Conservation (phyloP, 2,113 vertebrate species). For the Pterocles orientalis region DNA sequence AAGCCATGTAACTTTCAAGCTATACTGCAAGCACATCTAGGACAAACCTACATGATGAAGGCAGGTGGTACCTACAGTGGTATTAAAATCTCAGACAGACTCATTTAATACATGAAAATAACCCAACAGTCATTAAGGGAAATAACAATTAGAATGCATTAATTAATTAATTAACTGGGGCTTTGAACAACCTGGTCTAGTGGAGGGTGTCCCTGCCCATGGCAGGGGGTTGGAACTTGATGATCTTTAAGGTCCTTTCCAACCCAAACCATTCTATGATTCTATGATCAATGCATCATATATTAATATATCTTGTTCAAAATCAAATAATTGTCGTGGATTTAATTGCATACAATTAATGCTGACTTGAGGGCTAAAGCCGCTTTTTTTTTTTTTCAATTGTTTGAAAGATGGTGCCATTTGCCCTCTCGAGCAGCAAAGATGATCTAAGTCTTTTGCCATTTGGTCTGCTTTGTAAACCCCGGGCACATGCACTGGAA, state of each 20-base stretch:
- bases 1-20: not conserved
- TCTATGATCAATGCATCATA: not conserved
- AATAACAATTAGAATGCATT: not conserved
- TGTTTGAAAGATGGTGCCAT: not conserved
- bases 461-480: not conserved
- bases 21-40: not conserved
- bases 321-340: not conserved
- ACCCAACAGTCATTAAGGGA: not conserved
- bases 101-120: not conserved
- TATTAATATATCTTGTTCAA: not conserved
- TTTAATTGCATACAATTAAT: not conserved
- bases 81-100: not conserved
- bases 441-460: not conserved
- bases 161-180: no score
- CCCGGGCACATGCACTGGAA: not conserved
- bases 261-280: no score
- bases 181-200: no score
- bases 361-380: not conserved
- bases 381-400: not conserved
- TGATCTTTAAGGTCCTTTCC: no score
- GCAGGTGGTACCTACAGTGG: no score
- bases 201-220: no score
- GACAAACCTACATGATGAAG: no score
- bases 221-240: no score
- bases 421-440: not conserved